Evolutionary conservation across 2,888 invertebrate species (phyloP), one percentile per base, ranked within the genome.

Genomic region (Agrotis puta): DNA sequence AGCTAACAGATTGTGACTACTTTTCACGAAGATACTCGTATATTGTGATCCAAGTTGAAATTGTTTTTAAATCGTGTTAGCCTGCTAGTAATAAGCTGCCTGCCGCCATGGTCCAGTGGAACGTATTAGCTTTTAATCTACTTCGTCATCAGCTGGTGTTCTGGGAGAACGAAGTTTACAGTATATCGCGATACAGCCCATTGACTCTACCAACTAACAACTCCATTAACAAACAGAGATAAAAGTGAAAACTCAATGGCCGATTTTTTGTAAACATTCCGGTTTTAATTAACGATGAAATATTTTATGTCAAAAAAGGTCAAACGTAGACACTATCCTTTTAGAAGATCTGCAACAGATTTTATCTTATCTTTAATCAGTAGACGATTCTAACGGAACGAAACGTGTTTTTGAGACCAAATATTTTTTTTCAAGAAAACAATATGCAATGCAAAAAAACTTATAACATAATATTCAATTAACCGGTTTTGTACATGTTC

Each of bases 61-160:
- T 66, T 64, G 66, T 43, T 72, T 77, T 72, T 18, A 54, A 22
- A 77, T 72, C 43, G 13, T 22, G 54, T 77, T 77, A 77, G 50
- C n/a, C 24, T n/a, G 56, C 48, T 9, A 39, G 64, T 65, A 76
- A 77, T 43, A 45, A 63, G 48, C 16, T 54, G 14, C 50, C 16
- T 54, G 14, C 50, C 14, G n/a, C n/a, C 20, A 33, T 50, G 39
- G 53, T 59, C 58, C 58, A 51, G 50, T 54, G 22, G 13, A 43
- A 20, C 48, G 57, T 33, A 64, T 74, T 50, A 64, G n/a, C 22
- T 54, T 47, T 5, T 63, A 77, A 77, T 74, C 45, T 11, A 50
- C 33, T 68, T 56, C 66, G 33, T 61, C 14, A 13, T 51, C 14
- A 11, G 11, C 39, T 63, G 20, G 50, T 51, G 33, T 33, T 45